Base-by-base conservation (phyloP, 2,797 vertebrate species). In the Acropternis orthonyx region DNA sequence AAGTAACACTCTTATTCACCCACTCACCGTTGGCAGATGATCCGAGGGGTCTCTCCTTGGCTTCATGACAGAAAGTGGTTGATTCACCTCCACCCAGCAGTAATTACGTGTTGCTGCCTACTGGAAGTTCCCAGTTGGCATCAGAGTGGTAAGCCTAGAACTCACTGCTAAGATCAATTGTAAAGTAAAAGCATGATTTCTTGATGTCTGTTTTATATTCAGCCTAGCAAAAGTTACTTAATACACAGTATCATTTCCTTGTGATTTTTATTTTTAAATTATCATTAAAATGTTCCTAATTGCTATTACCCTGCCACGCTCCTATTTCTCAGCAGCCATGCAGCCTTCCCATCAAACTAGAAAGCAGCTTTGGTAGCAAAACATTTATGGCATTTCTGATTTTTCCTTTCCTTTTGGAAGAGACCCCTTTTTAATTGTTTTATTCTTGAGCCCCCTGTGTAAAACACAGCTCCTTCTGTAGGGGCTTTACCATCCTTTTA, bases 11-110 rank as follows among this genome's bases (percentile, higher is more conserved):
- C 88, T 61, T 93, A 90, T 81, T 93, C 92, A 94, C 83, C 80
- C 49, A 54, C 75, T 83, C 75, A 71, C 80, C 87, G 49, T 18
- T 75, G 68, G 72, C 55, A 86, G 68, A 63, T 63, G 37, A 80
- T 51, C 67, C 15, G 88, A 93, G 95, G 95, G 95, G 95, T 96
- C 96, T 89, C 52, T 88, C 17, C 44, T 52, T n/a, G 46, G n/a
- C 92, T 82, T 72, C 32, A 0, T 62, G 84, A 71, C 16, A 0
- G 72, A 92, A 83, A 52, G 87, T 21, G 51, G 54, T 59, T 94
- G 88, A 68, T 80, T 94, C 83, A 66, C 26, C 84, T 91, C 77
- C 32, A 2, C 82, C 77, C 68, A 34, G 36, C 4, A 7, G 39
- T 94, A 83, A 93, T 95, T 81, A 90, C 1, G 36, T 46, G 27